A percentile compares a stretch with the other conserved stretches of the same genome.
Conservation (phyloP, 1,140 invertebrate genomes). For the Drosophila tristis region DNA sequence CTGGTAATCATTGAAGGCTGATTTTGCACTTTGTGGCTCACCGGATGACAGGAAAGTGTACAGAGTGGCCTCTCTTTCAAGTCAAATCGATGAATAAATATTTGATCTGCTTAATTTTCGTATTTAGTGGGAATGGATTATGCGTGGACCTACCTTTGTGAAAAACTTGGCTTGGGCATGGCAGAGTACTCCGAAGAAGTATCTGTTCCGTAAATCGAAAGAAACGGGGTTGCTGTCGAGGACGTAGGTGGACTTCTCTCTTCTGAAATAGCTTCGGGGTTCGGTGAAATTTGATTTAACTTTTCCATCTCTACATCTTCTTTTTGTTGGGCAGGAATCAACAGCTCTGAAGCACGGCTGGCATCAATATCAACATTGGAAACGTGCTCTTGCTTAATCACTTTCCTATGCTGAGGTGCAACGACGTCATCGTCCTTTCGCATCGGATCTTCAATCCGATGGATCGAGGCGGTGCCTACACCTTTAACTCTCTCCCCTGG, state of each 20-base stretch:
- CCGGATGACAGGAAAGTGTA: too few species aligned
- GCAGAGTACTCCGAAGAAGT: background rate
- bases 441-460: too few species aligned
- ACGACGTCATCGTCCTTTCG: background rate
- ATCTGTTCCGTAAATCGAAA: slow-evolving; percentile 6
- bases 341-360: background rate
- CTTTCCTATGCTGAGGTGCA: slow-evolving; percentile 2
- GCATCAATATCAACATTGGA: background rate
- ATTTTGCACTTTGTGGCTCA: slow-evolving; percentile 7
- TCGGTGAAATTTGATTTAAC: background rate
- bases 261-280: background rate
- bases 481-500: background rate
- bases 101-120: too few species aligned
- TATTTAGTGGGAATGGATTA: too few species aligned
- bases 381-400: background rate
- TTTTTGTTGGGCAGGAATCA: too few species aligned
- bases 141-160: slow-evolving; percentile 4
- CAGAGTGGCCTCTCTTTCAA: too few species aligned
- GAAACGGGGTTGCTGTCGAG: background rate
- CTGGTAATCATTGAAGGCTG: slow-evolving; percentile 6
- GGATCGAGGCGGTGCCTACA: background rate
- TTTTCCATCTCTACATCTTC: too few species aligned
- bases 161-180: slow-evolving; percentile 6
- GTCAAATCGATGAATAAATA: too few species aligned
- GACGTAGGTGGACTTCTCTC: slow-evolving; percentile 4